Conservation (phyloP, 2,888 invertebrate species). For the Dinocampus coccinellae region DNA sequence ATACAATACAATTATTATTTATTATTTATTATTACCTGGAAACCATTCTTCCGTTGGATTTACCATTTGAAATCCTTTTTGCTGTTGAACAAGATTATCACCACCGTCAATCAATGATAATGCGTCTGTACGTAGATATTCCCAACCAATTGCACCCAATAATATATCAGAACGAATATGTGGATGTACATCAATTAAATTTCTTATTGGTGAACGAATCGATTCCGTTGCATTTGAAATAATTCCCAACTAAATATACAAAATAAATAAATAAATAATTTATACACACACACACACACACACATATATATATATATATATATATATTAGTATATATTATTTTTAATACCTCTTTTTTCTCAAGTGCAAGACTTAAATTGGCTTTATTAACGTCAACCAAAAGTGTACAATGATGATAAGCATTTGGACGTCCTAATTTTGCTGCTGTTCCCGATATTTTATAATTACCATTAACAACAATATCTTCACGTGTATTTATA, state of each 20-base stretch:
- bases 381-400: slow-evolving; percentile 88
- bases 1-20: not conserved
- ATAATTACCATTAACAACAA: slow-evolving; percentile 82
- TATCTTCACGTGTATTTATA: slow-evolving; percentile 88
- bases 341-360: slow-evolving; percentile 81
- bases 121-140: slow-evolving; percentile 83
- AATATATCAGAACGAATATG: slow-evolving; percentile 80
- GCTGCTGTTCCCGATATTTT: slow-evolving; percentile 96
- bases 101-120: slow-evolving; percentile 80
- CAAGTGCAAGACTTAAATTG: slow-evolving; percentile 79
- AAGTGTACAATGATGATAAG: slow-evolving; percentile 98
- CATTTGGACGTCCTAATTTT: slow-evolving; percentile 86
- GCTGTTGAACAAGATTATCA: slow-evolving; percentile 78
- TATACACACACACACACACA: no score
- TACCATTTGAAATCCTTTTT: slow-evolving; percentile 86
- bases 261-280: slow-evolving; percentile 1
- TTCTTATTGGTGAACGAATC: slow-evolving; percentile 84
- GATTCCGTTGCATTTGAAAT: slow-evolving; percentile 88
- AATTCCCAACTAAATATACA: slow-evolving; percentile 78
- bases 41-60: slow-evolving; percentile 92
- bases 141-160: slow-evolving; percentile 85
- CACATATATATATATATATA: not conserved
- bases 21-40: slow-evolving; percentile 74
- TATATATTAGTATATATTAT: slow-evolving; percentile 21
- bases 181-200: slow-evolving; percentile 82